Base-by-base conservation (phyloP, 1,140 invertebrate species). In the Cylas formicarius region DNA sequence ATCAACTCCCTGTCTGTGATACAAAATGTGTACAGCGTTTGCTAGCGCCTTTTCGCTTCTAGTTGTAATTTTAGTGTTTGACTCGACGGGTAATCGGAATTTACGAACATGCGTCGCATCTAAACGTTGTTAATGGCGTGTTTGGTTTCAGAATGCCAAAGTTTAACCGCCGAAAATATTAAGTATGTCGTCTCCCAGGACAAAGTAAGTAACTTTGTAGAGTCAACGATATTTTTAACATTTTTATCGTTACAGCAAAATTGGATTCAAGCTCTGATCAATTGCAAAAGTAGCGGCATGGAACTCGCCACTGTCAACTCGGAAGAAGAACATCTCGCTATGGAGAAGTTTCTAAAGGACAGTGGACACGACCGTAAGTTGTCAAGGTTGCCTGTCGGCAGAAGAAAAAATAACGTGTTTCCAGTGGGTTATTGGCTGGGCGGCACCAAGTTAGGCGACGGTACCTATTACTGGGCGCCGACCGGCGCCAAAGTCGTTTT, bases 211-310 rank as follows among this genome's bases (percentile, higher is more conserved):
- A 31, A 13, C 6, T n/a, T 26, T 26, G 7, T 13, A 31, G 18
- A 5, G 6, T 13, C 11, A 13, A 13, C 4, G 1, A 4, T 41
- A 41, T 31, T 18, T 19, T 29, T 8, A 16, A 21, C 9, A 31
- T 45, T 28, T 17, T 33, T 29, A n/a, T n/a, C n/a, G n/a, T 32
- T 39, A 2, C 23, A 48, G 45, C 17, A 34, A 41, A 41, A 17
- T n/a, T 48, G 37, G 37, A 14, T 18, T 26, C 45, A 48, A 41
- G 36, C 45, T 2, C 19, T 48, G n/a, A 48, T 48, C 6, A 41
- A 48, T 13, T 48, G 45, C 32, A 48, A 41, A 16, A 34, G 22
- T 24, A 33, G 23, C 5, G 38, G 38, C 11, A 48, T 40, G 45
- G 38, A 48, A 17, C 29, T 48, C 2, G 37, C 29, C 4, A 41